Base-by-base conservation (phyloP, 2,888 invertebrate species). In the Meloe dianella region DNA sequence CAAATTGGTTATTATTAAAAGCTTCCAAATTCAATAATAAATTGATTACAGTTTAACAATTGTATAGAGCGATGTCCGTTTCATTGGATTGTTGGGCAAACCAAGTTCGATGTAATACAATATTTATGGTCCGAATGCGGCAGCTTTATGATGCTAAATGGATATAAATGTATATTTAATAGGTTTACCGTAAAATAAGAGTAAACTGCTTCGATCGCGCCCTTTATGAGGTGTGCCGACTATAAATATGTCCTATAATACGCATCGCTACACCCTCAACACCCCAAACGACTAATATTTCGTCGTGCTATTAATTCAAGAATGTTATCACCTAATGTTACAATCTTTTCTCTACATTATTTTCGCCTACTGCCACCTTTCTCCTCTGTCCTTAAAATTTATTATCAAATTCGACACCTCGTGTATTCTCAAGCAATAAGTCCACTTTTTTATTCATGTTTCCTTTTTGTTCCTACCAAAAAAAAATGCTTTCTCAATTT, bases 141-240 rank as follows among this genome's bases (percentile, higher is more conserved):
- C 70, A 66, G 76, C 75, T 77, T 77, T 78, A 78, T 77, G 75
- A 75, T 74, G 73, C 73, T 75, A 77, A 78, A 79, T 78, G 78
- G 79, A 78, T 78, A 79, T 79, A 78, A 78, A 79, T 79, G 79
- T 78, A 74, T 76, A 78, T 79, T 78, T 79, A 79, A 79, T 79
- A 78, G 77, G 77, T 77, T 74, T 74, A 75, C 74, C 77, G 75
- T 78, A 78, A 78, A 77, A 77, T 76, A 75, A 76, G 77, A 75
- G 76, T 74, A 75, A 77, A 74, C 75, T 67, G 73, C 66, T 73
- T 72, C 75, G 76, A 77, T 75, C 75, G 69, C 61, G 60, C 64
- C 66, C 71, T 75, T 76, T 76, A 76, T 67, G 75, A 76, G 71
- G 74, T 74, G 66, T 63, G 68, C 65, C 65, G 65, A 35, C 68